Percentiles rank a stretch among this genome's conserved stretches.
Evolutionary conservation across 2,113 vertebrate genomes (phyloP).

Genomic region (Rhinoptilus africanus): DNA sequence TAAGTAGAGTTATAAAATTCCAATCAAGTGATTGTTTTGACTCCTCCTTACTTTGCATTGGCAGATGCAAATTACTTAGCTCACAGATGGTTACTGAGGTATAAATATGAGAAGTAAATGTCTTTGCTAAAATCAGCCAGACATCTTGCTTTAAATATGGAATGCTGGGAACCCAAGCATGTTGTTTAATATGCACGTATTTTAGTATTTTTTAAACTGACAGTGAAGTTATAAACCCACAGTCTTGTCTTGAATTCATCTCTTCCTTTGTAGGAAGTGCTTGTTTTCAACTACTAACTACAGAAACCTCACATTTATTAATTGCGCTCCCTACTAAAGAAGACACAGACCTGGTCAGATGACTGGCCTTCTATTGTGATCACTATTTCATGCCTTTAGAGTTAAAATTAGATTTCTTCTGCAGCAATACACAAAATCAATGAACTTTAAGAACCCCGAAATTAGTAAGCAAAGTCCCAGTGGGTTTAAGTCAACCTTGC

Average conservation of each 20-base stretch:
- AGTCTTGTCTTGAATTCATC: neutral
- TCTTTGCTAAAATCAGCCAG: neutral
- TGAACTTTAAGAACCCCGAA: neutral
- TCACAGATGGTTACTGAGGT: neutral
- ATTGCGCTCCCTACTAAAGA: neutral
- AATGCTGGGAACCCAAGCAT: neutral
- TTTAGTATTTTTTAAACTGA: neutral
- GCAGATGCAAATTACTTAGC: neutral
- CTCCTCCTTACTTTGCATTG: neutral
- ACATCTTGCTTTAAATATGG: neutral
- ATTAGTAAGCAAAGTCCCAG: neutral
- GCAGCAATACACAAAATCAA: neutral
- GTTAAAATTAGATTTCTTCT: neutral
- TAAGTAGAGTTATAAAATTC: slow-evolving; percentile 70
- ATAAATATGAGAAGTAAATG: neutral
- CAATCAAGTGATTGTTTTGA: neutral
- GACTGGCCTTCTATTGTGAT: neutral
- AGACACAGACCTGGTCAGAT: neutral
- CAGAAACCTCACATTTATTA: neutral
- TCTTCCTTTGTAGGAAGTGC: neutral
- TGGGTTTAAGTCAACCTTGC: neutral
- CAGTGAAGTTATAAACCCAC: neutral
- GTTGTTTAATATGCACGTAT: neutral
- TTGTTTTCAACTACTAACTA: neutral
- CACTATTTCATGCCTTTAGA: neutral